Evolutionary conservation across 2,113 vertebrate species (phyloP).

Genomic region (Phasianus colchicus): DNA sequence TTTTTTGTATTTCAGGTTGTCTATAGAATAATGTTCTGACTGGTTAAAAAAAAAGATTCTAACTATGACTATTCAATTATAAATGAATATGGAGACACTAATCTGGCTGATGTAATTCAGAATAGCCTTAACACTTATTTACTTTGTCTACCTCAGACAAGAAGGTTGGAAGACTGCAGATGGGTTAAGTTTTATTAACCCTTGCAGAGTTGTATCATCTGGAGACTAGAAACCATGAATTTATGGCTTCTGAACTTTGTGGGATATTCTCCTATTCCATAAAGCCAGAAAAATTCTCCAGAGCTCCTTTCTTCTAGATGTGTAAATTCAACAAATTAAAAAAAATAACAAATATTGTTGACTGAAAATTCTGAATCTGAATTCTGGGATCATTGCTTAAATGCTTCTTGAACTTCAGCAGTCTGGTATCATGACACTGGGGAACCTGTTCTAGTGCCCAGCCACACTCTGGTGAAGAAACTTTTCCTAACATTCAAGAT

Average conservation of each 20-base stretch:
- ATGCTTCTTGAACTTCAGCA: not conserved
- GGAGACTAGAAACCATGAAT: not conserved
- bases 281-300: not conserved
- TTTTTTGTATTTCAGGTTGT: not conserved
- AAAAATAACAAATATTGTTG: not conserved
- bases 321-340: not conserved
- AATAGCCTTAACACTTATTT: not conserved
- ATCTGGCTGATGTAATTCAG: not conserved
- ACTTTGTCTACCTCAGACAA: not conserved
- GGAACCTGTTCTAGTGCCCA: not conserved
- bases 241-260: fast-evolving
- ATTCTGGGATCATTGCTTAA: not conserved
- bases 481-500: not conserved
- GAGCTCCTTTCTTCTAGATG: not conserved
- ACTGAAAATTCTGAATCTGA: not conserved
- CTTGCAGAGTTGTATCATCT: not conserved
- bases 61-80: not conserved
- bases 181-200: not conserved
- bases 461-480: not conserved
- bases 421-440: not conserved
- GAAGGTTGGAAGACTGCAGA: not conserved
- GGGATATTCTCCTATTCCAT: not conserved
- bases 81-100: not conserved
- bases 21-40: not conserved
- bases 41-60: not conserved